phyloP scores from a whole-genome alignment of 23 tunicate species.

The Styela clava region DNA sequence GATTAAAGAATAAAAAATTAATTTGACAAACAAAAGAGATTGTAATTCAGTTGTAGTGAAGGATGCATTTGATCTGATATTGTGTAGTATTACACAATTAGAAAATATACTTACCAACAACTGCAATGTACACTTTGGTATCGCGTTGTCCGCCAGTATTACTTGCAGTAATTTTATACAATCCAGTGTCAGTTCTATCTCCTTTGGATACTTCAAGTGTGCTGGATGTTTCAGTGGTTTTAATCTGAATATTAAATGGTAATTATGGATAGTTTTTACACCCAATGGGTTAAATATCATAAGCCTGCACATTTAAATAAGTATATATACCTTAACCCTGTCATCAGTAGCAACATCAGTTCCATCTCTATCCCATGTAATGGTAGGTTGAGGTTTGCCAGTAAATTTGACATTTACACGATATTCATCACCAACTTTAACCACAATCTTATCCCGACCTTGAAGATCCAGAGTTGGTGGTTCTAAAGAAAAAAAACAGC shows the following conservation, averaged over 20 bases:
- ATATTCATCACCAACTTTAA: conserved; percentile 69
- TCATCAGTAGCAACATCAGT: conserved; percentile 43
- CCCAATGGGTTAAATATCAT: too few relatives aligned
- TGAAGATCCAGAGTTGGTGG: conserved; percentile 79
- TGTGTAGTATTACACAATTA: too few relatives aligned
- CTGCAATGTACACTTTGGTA: conserved; percentile 45
- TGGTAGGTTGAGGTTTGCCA: conserved; percentile 74
- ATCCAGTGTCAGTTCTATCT: conserved; percentile 63
- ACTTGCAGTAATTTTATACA: conserved; percentile 63
- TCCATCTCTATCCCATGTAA: conserved; percentile 82
- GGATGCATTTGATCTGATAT: too few relatives aligned
- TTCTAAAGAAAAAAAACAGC: conserved; percentile 21
- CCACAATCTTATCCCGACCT: conserved; percentile 44
- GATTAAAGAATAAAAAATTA: neutral
- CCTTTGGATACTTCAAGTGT: conserved; percentile 59
- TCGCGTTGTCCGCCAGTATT: conserved; percentile 83
- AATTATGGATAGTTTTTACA: too few relatives aligned
- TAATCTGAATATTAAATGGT: conserved; percentile 37
- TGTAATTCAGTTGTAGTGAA: too few relatives aligned
- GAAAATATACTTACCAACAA: conserved; percentile 56
- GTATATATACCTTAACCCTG: conserved; percentile 28
- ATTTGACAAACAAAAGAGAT: too few relatives aligned
- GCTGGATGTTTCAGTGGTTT: conserved; percentile 41
- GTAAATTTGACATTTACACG: conserved; percentile 52
- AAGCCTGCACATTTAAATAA: too few relatives aligned